Evolutionary conservation across 2,797 vertebrate species (phyloP), one percentile per base, ranked within the genome.

Genomic region (Chromis chromis): DNA sequence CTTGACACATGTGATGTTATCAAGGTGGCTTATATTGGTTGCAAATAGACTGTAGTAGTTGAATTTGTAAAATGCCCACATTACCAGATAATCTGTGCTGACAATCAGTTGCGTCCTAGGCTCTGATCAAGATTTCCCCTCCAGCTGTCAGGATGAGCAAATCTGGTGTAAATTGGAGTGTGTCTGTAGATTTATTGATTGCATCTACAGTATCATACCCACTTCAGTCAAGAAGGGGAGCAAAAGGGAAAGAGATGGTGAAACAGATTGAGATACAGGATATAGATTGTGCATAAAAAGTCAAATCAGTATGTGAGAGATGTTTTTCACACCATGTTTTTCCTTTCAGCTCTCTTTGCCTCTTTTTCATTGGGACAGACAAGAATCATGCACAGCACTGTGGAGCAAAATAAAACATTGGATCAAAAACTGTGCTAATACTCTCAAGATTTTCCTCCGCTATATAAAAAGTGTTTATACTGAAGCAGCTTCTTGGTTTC

Each of bases 91-190:
- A 86, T 89, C 83, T 82, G 53, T 53, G 56, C 65, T 56, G 70
- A 81, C 74, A 76, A 80, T 81, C 70, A 48, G 24, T 62, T 50
- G 25, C 8, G 1, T 65, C 60, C 62, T 31, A 59, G 50, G 16
- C 28, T 87, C 65, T 70, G 70, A 86, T 85, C 65, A 74, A 67
- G 78, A 81, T 84, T 74, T 75, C 31, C 39, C 78, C 64, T 77
- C 19, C 68, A 73, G 70, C 77, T 75, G 72, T 75, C 50, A 65
- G 52, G 55, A 62, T 59, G 56, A 79, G 76, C 33, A 70, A 54
- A 79, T 79, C 59, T 73, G 56, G 55, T 66, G 58, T 72, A 85
- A 82, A 76, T 75, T 82, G 50, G 46, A 70, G 42, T 70, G 62
- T 72, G 79, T 67, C 69, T 52, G 78, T 46, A 63, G 31, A 81